Evolutionary conservation across 1,140 invertebrate genomes (phyloP).

Genomic region (Aricia agestis): DNA sequence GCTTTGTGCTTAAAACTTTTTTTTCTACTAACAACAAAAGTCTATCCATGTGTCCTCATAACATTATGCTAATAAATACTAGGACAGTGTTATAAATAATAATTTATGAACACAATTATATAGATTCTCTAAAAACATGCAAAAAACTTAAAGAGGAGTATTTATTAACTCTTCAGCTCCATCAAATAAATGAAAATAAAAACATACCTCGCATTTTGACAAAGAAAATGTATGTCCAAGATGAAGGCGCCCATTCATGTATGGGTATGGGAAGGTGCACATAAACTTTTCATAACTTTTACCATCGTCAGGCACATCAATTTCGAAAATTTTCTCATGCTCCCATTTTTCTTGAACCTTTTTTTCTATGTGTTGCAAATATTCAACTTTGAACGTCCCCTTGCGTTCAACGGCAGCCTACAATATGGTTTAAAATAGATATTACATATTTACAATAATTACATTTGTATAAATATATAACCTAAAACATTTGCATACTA

Average conservation of each 20-base stretch:
- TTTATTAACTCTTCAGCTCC: not conserved
- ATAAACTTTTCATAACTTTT: constrained; percentile 90
- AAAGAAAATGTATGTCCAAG: constrained; percentile 98
- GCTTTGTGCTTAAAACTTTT: not conserved
- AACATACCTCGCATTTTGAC: constrained; percentile 92
- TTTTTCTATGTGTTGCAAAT: constrained; percentile 91
- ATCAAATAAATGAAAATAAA: not conserved
- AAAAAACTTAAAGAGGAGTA: too few species aligned
- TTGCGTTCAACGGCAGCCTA: constrained; percentile 84
- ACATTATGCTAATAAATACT: too few species aligned
- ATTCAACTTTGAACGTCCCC: constrained; percentile 94
- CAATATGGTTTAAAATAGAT: constrained; percentile 15
- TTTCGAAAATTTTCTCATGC: constrained; percentile 85
- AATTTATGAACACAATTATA: too few species aligned
- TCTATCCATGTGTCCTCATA: too few species aligned
- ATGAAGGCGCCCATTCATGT: constrained; percentile 99
- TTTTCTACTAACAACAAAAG: too few species aligned
- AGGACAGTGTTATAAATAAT: too few species aligned
- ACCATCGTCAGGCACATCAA: constrained; percentile 83
- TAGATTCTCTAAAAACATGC: too few species aligned
- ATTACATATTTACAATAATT: constrained; percentile 9
- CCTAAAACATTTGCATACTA: not conserved
- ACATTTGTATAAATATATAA: not conserved
- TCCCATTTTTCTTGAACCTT: constrained; percentile 92
- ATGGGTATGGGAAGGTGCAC: constrained; percentile 98